Percentiles rank a stretch among this genome's conserved stretches.
These are phyloP conservation scores for Xiphophorus birchmanni DNA, from an alignment of 2,797 vertebrate species.

Conservation along the genomic window DNA sequence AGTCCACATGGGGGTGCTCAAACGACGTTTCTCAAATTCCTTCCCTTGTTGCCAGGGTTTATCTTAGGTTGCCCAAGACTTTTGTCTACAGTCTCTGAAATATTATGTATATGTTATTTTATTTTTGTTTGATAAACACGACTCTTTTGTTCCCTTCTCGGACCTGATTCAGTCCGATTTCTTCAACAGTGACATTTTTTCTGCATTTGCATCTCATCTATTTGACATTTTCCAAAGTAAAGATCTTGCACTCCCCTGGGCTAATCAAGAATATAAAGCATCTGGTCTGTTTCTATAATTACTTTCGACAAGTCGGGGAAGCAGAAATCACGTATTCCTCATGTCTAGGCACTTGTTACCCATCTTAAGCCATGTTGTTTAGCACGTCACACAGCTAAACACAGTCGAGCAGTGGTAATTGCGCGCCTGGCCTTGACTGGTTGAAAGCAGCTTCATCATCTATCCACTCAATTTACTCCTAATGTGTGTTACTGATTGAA, in stretches of 20 bases:
- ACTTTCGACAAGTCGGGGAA: slow-evolving; percentile 6
- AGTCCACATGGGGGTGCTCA: slow-evolving; percentile 54
- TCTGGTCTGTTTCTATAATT: slow-evolving; percentile 3
- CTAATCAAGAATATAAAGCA: neutral
- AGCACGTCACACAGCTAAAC: slow-evolving; percentile 59
- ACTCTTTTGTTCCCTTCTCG: neutral
- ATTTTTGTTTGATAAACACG: neutral
- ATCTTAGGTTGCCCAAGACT: neutral
- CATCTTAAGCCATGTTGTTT: slow-evolving; percentile 33
- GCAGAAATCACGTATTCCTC: slow-evolving; percentile 14
- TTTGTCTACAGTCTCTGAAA: too few species aligned
- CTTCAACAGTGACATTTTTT: neutral
- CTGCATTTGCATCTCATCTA: neutral
- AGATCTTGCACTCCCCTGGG: neutral
- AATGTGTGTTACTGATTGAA: slow-evolving; percentile 75
- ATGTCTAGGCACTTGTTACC: slow-evolving; percentile 20
- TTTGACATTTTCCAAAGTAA: neutral
- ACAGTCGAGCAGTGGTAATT: slow-evolving; percentile 53
- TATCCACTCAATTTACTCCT: slow-evolving; percentile 73
- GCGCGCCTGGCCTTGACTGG: slow-evolving; percentile 50
- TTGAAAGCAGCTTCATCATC: slow-evolving; percentile 71
- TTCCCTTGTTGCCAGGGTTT: neutral
- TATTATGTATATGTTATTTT: neutral
- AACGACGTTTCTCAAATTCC: slow-evolving; percentile 6
- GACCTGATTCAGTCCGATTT: neutral